A percentile compares a stretch with the other conserved stretches of the same genome.
phyloP scores from a whole-genome alignment of 2,888 invertebrate species.

The Drosophila basisetae region DNA sequence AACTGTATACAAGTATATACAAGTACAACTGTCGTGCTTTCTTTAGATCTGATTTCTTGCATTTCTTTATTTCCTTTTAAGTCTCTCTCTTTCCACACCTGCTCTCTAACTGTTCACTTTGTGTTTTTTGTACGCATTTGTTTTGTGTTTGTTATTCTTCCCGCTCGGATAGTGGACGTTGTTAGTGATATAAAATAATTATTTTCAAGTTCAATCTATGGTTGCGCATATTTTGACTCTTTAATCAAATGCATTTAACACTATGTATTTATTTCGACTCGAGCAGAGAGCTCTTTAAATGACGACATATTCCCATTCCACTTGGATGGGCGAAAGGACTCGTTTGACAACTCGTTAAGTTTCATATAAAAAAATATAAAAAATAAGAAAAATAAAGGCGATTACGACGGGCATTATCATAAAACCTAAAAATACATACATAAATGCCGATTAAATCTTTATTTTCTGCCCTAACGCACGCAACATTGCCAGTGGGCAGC shows the following conservation, averaged over 20 bases:
- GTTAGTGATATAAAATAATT: neutral
- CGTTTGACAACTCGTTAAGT: conserved; percentile 57
- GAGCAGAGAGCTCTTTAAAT: neutral
- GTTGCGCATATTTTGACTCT: neutral
- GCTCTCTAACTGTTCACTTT: neutral
- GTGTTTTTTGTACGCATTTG: neutral
- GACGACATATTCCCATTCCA: conserved; percentile 17
- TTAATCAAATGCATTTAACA: neutral
- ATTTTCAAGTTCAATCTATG: neutral
- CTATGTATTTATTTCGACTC: neutral
- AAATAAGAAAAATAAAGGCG: neutral
- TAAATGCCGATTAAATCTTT: conserved; percentile 76
- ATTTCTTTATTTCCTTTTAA: too few relatives aligned
- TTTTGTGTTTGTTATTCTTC: neutral
- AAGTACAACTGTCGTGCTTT: neutral
- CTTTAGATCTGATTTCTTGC: neutral
- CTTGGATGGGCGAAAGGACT: conserved; percentile 16
- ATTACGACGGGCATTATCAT: conserved; percentile 42
- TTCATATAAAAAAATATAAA: neutral
- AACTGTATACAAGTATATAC: too few relatives aligned
- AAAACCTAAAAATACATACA: conserved; percentile 49
- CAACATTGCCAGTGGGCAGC: conserved; percentile 18
- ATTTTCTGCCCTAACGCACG: conserved; percentile 71
- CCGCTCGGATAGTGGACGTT: neutral
- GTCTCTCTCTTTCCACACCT: neutral